Evolutionary conservation across 2,113 vertebrate genomes (phyloP), one percentile per base, ranked within the genome.

Genomic region (Phocoena sinus): DNA sequence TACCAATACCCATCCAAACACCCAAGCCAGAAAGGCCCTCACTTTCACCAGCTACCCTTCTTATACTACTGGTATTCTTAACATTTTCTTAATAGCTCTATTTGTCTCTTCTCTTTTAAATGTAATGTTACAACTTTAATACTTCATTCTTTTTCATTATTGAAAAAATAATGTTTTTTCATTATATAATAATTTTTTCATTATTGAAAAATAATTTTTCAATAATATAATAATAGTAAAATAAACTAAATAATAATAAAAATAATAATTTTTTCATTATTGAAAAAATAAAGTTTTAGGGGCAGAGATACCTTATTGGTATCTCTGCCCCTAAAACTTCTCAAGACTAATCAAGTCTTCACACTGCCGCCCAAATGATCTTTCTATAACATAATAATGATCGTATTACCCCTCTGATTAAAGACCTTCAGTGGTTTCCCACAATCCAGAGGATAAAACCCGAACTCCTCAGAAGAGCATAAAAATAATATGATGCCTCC

Each of bases 401-500:
- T 68, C 28, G 44, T 65, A 58, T 14, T 28, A 62, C n/a, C 23
- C 38, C 3, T 26, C 44, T 36, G 18, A 67, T 70, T 56, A 71
- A 79, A 89, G 9, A 33, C 26, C 60, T 92, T 65, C 88, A 41
- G 26, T 71, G 50, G 38, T 67, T 73, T 73, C 33, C 50, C 44
- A 93, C 26, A 93, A 74, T 50, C 14, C 79, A 87, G n/a, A 80
- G 25, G 65, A 84, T 68, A 76, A 93, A 79, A 79, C 31, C 4
- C 67, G 76, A 82, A 89, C 74, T 94, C 33, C 80, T 95, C 18
- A 97, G 31, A 93, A 93, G 21, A 36, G 82, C 33, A 83, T 47
- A 73, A 79, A 50, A 50, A 50, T 47, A 38, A 77, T 41, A 12
- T 56, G 70, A 58, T 33, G n/a, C 56, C 44, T 90, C 44, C 36